Conservation (phyloP, 2,797 vertebrate species). For the Nothura maculosa region DNA sequence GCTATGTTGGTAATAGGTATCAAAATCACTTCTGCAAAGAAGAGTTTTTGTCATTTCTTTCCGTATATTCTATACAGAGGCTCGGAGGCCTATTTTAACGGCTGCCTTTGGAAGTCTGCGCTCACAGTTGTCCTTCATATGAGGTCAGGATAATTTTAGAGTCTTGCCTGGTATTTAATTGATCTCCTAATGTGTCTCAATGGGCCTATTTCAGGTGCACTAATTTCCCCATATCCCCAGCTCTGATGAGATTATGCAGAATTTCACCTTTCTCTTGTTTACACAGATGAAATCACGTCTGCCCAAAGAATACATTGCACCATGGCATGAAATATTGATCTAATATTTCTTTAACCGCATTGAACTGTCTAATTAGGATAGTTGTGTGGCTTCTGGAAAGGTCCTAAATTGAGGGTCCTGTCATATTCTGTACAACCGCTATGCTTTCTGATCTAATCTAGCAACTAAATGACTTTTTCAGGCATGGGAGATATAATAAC, state of each 20-base stretch:
- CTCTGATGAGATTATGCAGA: background rate
- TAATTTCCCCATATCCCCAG: background rate
- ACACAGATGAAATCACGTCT: background rate
- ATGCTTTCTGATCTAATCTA: background rate
- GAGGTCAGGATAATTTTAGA: constrained; percentile 5
- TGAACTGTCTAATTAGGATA: background rate
- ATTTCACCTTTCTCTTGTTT: constrained; percentile 12
- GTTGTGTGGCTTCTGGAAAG: background rate
- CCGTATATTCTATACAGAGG: background rate
- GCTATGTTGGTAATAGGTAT: rapidly evolving
- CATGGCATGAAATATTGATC: background rate
- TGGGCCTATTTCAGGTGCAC: background rate
- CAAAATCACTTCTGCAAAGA: background rate
- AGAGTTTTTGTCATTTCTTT: background rate
- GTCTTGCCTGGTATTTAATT: background rate
- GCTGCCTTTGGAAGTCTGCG: rapidly evolving
- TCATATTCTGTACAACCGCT: background rate
- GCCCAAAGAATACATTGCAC: constrained; percentile 41
- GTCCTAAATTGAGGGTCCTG: background rate
- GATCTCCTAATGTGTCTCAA: background rate
- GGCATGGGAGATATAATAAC: background rate
- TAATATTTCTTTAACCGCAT: background rate
- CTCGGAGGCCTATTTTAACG: background rate
- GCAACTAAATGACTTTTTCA: background rate
- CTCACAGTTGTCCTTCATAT: background rate